Percentiles rank a stretch among this genome's conserved stretches.
Conservation (phyloP, 37 sponge, comb jelly and placozoan genomes). For the Tethya wilhelma region DNA sequence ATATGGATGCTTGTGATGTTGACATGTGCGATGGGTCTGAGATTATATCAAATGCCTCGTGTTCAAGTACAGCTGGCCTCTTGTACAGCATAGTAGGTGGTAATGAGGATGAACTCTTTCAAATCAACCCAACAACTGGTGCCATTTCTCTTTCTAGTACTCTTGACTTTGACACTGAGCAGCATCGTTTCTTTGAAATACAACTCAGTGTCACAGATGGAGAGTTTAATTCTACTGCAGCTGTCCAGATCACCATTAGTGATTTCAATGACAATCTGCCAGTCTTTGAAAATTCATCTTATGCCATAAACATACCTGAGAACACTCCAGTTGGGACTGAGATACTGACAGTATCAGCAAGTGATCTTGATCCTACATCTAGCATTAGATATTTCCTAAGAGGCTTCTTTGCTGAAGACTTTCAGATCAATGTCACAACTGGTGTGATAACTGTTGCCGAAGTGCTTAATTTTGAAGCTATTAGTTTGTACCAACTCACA, state of each 20-base stretch:
- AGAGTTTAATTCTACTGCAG: constrained; percentile 12
- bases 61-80: constrained; percentile 15
- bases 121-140: constrained; percentile 30
- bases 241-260: constrained; percentile 4
- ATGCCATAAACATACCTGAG: constrained; percentile 58
- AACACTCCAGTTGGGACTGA: constrained; percentile 26
- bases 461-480: constrained; percentile 28
- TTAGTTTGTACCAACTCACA: constrained; percentile 20
- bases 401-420: constrained; percentile 8
- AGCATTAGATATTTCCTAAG: constrained; percentile 35
- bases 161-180: constrained; percentile 24
- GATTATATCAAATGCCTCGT: constrained; percentile 22
- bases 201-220: constrained; percentile 36
- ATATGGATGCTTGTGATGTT: constrained; percentile 34
- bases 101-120: constrained; percentile 35
- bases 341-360: constrained; percentile 42
- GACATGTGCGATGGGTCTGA: constrained; percentile 32
- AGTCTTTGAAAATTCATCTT: constrained; percentile 35
- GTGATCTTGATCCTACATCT: constrained; percentile 48
- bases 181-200: constrained; percentile 7
- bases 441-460: constrained; percentile 38
- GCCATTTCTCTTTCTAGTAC: neutral
- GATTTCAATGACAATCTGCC: constrained; percentile 63
- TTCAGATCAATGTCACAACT: constrained; percentile 32
- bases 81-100: constrained; percentile 17